phyloP scores from a whole-genome alignment of 1,140 invertebrate species.

The Oryzaephilus surinamensis region DNA sequence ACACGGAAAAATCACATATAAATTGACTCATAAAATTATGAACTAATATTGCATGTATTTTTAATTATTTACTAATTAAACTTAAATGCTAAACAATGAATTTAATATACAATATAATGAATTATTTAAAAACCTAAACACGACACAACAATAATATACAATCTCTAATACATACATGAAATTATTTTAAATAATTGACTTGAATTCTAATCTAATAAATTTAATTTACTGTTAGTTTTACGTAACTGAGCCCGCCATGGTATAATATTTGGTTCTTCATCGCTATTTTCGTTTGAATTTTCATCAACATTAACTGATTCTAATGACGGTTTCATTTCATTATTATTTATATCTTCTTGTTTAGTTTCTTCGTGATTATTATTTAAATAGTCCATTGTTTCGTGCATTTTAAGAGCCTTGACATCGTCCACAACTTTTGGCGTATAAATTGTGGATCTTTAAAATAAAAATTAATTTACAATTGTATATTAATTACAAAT shows the following conservation, averaged over 20 bases:
- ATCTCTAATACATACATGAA: too few species aligned
- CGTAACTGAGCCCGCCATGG: slow-evolving; percentile 78
- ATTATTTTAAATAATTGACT: background rate
- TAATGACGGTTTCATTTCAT: slow-evolving; percentile 35
- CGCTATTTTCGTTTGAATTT: slow-evolving; percentile 34
- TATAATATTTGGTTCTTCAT: slow-evolving; percentile 60
- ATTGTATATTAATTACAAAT: background rate
- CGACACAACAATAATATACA: too few species aligned
- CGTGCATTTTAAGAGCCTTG: slow-evolving; percentile 27
- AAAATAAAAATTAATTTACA: slow-evolving; percentile 11
- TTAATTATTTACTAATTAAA: too few species aligned
- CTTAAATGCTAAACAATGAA: too few species aligned
- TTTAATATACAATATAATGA: too few species aligned
- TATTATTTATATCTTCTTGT: slow-evolving; percentile 22
- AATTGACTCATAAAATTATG: too few species aligned
- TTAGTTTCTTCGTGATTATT: slow-evolving; percentile 29
- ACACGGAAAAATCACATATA: too few species aligned
- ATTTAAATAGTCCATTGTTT: slow-evolving; percentile 28
- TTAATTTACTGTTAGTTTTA: slow-evolving; percentile 78
- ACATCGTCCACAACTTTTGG: slow-evolving; percentile 51
- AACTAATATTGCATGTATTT: too few species aligned
- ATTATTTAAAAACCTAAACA: too few species aligned
- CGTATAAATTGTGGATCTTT: slow-evolving; percentile 51
- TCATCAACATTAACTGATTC: slow-evolving; percentile 17
- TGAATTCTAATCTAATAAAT: slow-evolving; percentile 53